These are phyloP conservation scores for Chrysodeixis includens DNA, from an alignment of 2,888 invertebrate species.

Conservation along the genomic window DNA sequence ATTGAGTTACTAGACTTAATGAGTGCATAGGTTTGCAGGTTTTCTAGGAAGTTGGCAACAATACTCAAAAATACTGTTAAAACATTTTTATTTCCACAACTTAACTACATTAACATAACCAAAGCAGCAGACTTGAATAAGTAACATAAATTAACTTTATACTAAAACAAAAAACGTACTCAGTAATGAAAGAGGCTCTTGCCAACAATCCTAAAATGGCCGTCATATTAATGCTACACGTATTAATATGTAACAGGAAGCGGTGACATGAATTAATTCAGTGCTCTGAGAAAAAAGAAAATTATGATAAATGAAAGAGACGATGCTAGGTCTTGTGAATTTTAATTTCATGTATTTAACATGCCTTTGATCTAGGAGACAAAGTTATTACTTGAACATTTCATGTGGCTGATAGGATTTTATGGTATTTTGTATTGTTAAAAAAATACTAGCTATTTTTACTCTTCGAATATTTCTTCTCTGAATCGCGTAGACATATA, in stretches of 20 bases:
- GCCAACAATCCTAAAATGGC: conserved; percentile 48
- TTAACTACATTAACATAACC: background rate
- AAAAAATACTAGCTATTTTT: too few relatives aligned
- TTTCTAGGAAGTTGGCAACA: too few relatives aligned
- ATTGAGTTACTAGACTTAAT: too few relatives aligned
- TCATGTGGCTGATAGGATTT: background rate
- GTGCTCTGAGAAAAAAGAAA: conserved; percentile 43
- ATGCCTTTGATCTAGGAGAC: background rate
- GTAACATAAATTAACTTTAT: background rate
- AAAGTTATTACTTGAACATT: background rate
- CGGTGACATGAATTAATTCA: conserved; percentile 55
- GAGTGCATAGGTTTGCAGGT: too few relatives aligned
- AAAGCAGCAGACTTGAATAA: background rate
- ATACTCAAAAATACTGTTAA: too few relatives aligned
- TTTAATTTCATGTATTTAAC: conserved; percentile 32
- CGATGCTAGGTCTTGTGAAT: conserved; percentile 41
- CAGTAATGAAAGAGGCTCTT: conserved; percentile 29
- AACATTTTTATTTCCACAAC: too few relatives aligned
- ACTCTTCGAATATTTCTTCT: too few relatives aligned
- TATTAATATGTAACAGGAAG: conserved; percentile 58
- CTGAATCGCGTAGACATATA: too few relatives aligned
- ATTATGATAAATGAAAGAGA: conserved; percentile 48
- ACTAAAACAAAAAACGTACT: conserved; percentile 8
- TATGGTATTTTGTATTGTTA: too few relatives aligned
- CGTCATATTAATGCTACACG: conserved; percentile 46